Percentiles rank a stretch among this genome's conserved stretches.
Conservation (phyloP, 92 coral and sea anemone genomes). For the Palythoa grandis region DNA sequence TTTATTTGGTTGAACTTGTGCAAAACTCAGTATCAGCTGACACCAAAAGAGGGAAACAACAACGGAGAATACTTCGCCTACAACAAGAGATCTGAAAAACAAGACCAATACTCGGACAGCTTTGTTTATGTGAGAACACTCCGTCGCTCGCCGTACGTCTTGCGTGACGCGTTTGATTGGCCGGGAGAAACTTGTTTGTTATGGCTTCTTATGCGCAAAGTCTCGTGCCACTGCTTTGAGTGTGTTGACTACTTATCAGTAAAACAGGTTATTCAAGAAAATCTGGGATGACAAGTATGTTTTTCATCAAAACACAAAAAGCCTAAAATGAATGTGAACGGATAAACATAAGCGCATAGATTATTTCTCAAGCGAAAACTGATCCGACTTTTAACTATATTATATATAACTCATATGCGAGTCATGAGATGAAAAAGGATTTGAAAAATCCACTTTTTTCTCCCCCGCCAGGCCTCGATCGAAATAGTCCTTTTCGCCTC, state of each 20-base stretch:
- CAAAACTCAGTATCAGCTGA: background rate
- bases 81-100: background rate
- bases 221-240: too few species aligned
- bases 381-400: too few species aligned
- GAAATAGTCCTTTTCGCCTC: too few species aligned
- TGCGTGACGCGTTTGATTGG: constrained; percentile 13
- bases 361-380: too few species aligned
- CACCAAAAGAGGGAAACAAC: background rate
- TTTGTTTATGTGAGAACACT: constrained; percentile 17
- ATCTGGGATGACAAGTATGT: background rate
- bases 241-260: background rate
- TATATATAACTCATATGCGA: too few species aligned
- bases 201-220: too few species aligned
- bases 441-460: too few species aligned
- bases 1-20: background rate
- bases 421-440: too few species aligned
- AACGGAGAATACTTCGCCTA: background rate
- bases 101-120: constrained; percentile 4
- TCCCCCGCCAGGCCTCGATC: too few species aligned
- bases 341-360: too few species aligned
- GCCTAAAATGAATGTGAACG: too few species aligned
- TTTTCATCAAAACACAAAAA: background rate
- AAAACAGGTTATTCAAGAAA: background rate
- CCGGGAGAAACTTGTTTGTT: background rate
- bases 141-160: background rate